Base-by-base conservation (phyloP, 2,113 vertebrate species). In the Rhizomys pruinosus region DNA sequence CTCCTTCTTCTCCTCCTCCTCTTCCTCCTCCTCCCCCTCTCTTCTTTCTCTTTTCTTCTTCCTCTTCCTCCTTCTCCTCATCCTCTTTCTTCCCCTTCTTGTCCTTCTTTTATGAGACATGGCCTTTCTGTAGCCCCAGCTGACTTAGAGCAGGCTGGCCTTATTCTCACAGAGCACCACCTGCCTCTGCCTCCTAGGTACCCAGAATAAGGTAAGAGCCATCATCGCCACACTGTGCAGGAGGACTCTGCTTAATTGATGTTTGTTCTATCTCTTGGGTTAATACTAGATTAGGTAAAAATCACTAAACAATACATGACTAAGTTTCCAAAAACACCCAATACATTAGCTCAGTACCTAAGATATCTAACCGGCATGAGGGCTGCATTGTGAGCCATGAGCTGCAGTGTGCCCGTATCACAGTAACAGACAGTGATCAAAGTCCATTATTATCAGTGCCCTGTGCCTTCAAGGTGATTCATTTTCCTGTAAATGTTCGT, bases 381-480 rank as follows among this genome's bases (percentile, higher is more conserved):
- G 27, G 25, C 27, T 55, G 55, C 44, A 61, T 0, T 71, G 29
- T 27, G 13, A 39, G 6, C 17, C 32, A 27, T 23, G 63, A 90
- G 55, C 16, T 20, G 42, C 12, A 13, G 20, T 34, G 22, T 66
- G 32, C 57, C 29, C 68, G 37, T 64, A 61, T 32, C 12, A 17
- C n/a, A 80, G 19, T 66, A 68, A 68, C 55, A 52, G 76, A 73
- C 16, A 88, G 37, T 66, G 74, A n/a, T n/a, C 4, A 76, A n/a
- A 0, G 3, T 39, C 20, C 27, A 47, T 57, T 93, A 76, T 52
- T 32, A 94, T 42, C 29, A 19, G 29, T 16, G 5, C 10, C 17
- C 57, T 80, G 15, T 5, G 27, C n/a, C 59, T 92, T 95, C 29
- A 63, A 87, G 64, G 81, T 90, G 55, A 95, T 52, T 88, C 55